Evolutionary conservation across 2,797 vertebrate genomes (phyloP), one percentile per base, ranked within the genome.

Genomic region (Labeo calbasu): DNA sequence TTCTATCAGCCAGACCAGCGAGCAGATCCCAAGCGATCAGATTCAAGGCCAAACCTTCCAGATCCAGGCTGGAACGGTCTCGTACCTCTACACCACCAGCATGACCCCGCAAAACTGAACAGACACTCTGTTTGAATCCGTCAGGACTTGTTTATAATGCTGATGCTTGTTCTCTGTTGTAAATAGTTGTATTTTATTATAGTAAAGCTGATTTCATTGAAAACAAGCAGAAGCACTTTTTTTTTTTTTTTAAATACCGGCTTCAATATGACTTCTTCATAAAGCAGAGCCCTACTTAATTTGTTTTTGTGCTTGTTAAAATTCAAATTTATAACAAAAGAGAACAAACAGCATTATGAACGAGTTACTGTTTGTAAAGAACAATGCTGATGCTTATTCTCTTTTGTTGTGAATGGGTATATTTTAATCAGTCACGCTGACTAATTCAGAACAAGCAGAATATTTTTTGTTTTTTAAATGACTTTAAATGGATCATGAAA

Each of bases 31-130:
- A 84, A 93, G 91, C 81, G 92, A 94, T 79, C 93, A 94, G 84
- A 88, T 95, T 86, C 94, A 94, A 87, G 94, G 93, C 55, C 95
- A 95, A 84, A 92, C 94, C 2, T 97, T 97, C 87, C 95, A 94
- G 93, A 95, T 93, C 87, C 92, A 94, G 87, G 93, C 94, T 0
- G 94, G 92, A 4, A 93, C 91, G 14, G 92, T 94, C 10, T 95
- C 94, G 23, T 95, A 94, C 83, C 93, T 95, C 59, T 93, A 94
- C 91, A 93, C 92, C 81, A 94, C 94, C 1, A 92, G 92, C 59
- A 91, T 94, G 28, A 87, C 89, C 5, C 93, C 91, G 48, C 91
- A 93, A 68, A 90, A 84, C 87, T 92, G 82, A 90, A 68, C 7
- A 14, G 19, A 53, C 14, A 61, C 57, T 32, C 28, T 2, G 6